A percentile compares a stretch with the other conserved stretches of the same genome.
These are phyloP conservation scores for Congeria kusceri DNA, from an alignment of 2,888 invertebrate species.

Conservation along the genomic window DNA sequence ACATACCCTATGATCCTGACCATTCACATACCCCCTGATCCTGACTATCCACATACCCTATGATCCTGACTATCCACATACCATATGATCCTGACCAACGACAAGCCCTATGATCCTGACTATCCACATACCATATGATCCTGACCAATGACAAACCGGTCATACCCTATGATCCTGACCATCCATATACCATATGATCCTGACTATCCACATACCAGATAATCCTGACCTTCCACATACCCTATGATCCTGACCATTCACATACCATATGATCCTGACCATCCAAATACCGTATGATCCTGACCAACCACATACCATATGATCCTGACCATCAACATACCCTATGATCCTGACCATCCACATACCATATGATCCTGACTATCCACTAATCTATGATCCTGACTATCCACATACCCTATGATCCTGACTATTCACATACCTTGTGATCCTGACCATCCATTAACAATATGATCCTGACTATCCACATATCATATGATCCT, in stretches of 20 bases:
- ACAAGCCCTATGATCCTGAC: constrained; percentile 93
- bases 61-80: constrained; percentile 90
- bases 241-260: constrained; percentile 94
- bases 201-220: too few relatives aligned
- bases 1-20: constrained; percentile 93
- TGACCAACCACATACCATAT: constrained; percentile 91
- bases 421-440: constrained; percentile 91
- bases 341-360: constrained; percentile 94
- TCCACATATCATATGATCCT: constrained; percentile 91
- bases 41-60: constrained; percentile 92
- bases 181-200: constrained; percentile 91
- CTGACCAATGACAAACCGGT: too few relatives aligned
- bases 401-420: constrained; percentile 89
- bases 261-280: constrained; percentile 93
- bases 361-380: constrained; percentile 93
- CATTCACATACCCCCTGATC: constrained; percentile 90
- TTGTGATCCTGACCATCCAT: constrained; percentile 95
- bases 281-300: constrained; percentile 91
- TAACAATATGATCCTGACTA: too few relatives aligned
- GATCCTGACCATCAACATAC: constrained; percentile 90
- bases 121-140: constrained; percentile 90
- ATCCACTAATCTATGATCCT: too few relatives aligned
- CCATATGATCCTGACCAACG: constrained; percentile 94
- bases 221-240: too few relatives aligned
- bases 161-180: constrained; percentile 93